phyloP scores from a whole-genome alignment of 2,113 vertebrate genomes.

The Crotalus helleri region DNA sequence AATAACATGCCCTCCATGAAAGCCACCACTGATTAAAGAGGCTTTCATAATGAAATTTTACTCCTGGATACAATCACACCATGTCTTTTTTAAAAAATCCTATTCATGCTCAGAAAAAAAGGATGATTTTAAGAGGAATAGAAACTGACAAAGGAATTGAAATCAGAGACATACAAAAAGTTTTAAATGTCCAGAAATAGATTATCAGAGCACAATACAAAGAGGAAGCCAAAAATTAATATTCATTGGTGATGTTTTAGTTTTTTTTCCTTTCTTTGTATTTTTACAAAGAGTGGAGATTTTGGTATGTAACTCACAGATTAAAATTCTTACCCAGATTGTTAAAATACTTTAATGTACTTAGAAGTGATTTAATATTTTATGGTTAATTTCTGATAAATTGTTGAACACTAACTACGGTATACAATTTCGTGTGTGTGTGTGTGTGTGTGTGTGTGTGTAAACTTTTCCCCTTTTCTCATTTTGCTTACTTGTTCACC shows the following conservation, averaged over 20 bases:
- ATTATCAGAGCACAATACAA: neutral
- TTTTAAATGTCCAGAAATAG: neutral
- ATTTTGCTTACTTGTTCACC: neutral
- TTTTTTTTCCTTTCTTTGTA: neutral
- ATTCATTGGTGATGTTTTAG: neutral
- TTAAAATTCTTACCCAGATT: neutral
- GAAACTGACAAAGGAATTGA: neutral
- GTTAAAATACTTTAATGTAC: neutral
- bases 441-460: neutral
- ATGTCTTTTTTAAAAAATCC: neutral
- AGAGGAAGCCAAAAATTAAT: neutral
- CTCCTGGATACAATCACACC: neutral
- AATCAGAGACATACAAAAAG: neutral
- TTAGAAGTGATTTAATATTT: neutral
- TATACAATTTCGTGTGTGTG: neutral
- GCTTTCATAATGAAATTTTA: neutral
- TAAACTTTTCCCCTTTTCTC: neutral
- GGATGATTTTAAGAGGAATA: neutral
- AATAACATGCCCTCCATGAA: neutral
- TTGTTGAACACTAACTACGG: neutral
- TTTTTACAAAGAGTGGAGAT: neutral
- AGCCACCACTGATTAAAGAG: neutral
- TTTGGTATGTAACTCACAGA: neutral
- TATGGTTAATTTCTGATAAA: neutral
- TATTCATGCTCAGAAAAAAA: neutral